Conservation (phyloP, 2,888 invertebrate species). For the Trissonchulus latispiculum region DNA sequence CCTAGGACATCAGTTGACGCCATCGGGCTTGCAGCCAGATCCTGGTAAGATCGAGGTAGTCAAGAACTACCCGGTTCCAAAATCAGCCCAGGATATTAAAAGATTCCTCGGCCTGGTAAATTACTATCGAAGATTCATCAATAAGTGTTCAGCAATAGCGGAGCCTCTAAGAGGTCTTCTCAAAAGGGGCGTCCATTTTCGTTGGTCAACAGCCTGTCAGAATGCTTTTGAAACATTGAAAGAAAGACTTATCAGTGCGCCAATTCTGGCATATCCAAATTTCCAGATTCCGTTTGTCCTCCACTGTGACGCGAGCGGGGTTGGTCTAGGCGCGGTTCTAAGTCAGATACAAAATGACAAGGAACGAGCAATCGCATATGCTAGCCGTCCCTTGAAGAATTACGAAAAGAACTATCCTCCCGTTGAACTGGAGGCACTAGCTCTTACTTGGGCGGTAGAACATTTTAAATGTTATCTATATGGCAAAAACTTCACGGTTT, state of each 20-base stretch:
- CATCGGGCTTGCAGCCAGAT: slow-evolving; percentile 31
- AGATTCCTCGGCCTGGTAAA: slow-evolving; percentile 35
- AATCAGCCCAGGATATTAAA: too few species aligned
- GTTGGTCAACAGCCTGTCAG: slow-evolving; percentile 25
- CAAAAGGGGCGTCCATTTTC: slow-evolving; percentile 18
- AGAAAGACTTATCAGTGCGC: slow-evolving; percentile 19
- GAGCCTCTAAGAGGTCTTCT: slow-evolving; percentile 7
- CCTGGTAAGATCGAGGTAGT: slow-evolving; percentile 32
- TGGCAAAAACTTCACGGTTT: background rate
- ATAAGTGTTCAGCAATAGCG: slow-evolving; percentile 15
- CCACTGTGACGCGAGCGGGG: slow-evolving; percentile 34
- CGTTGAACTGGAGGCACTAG: slow-evolving; percentile 44
- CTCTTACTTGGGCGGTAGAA: slow-evolving; percentile 30
- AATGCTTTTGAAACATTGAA: slow-evolving; percentile 21
- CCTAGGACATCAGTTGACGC: slow-evolving; percentile 40
- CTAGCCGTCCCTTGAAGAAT: slow-evolving; percentile 25
- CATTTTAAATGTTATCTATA: background rate
- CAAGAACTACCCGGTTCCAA: slow-evolving; percentile 30
- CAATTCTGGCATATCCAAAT: slow-evolving; percentile 31
- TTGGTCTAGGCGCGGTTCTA: slow-evolving; percentile 34
- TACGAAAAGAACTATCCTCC: slow-evolving; percentile 45
- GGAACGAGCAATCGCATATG: slow-evolving; percentile 29
- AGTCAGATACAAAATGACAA: slow-evolving; percentile 27
- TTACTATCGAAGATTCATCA: slow-evolving; percentile 37
- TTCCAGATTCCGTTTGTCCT: slow-evolving; percentile 30